These are phyloP conservation scores for Carlito syrichta DNA, from an alignment of 2,113 vertebrate genomes.

Conservation along the genomic window DNA sequence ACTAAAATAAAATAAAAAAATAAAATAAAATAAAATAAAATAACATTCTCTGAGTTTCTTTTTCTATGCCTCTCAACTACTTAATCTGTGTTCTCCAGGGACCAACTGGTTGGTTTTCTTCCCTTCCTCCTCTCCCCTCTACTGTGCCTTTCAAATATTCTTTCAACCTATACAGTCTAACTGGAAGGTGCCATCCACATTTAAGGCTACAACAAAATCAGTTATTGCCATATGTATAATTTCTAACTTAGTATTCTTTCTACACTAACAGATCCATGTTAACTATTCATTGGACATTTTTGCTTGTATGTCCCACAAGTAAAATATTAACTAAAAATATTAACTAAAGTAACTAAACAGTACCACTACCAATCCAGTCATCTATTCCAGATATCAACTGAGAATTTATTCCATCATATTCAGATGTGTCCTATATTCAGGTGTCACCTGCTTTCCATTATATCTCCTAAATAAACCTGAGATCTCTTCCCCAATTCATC, in stretches of 20 bases:
- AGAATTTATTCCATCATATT: background rate
- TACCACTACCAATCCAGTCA: background rate
- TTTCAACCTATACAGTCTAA: background rate
- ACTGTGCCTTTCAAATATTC: background rate
- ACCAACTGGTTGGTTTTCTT: background rate
- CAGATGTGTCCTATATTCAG: background rate
- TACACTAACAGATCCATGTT: background rate
- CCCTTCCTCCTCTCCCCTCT: background rate
- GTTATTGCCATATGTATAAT: background rate
- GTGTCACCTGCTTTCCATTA: background rate
- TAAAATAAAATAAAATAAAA: too few relatives aligned
- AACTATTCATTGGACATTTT: background rate
- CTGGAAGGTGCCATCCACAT: background rate
- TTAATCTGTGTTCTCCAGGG: background rate
- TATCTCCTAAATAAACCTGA: background rate
- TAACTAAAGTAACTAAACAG: slow-evolving; percentile 7
- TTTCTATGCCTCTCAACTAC: background rate
- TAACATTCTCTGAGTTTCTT: background rate
- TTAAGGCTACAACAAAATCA: background rate
- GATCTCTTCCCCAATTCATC: background rate
- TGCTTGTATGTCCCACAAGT: background rate
- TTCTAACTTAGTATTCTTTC: background rate
- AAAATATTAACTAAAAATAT: slow-evolving; percentile 13
- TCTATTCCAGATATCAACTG: background rate
- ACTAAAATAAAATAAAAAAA: too few relatives aligned